Percentiles rank a stretch among this genome's conserved stretches.
Evolutionary conservation across 2,888 invertebrate genomes (phyloP).

Genomic region (Drosophila phalerata): DNA sequence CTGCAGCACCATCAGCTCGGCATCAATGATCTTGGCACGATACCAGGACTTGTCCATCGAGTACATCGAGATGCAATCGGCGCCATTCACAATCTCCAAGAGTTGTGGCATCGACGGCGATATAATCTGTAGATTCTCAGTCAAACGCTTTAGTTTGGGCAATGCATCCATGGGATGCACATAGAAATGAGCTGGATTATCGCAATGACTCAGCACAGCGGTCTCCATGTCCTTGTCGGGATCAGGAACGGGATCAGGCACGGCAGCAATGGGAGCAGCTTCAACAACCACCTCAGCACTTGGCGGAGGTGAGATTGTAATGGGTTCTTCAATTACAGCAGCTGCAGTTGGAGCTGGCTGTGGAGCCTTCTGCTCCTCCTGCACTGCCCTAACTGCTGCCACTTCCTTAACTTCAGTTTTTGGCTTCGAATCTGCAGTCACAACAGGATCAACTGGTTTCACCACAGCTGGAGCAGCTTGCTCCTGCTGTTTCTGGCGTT

Average conservation of each 20-base stretch:
- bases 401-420: not conserved
- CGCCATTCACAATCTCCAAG: slow-evolving; percentile 86
- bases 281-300: slow-evolving; percentile 2
- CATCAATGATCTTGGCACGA: slow-evolving; percentile 94
- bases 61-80: slow-evolving; percentile 92
- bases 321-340: slow-evolving; percentile 33
- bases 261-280: not conserved
- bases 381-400: not conserved
- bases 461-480: not conserved
- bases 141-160: slow-evolving; percentile 87
- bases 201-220: slow-evolving; percentile 90
- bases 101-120: slow-evolving; percentile 87
- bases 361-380: slow-evolving; percentile 19
- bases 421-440: not conserved
- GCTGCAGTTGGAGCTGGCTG: slow-evolving; percentile 38
- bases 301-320: not conserved
- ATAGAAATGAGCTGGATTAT: slow-evolving; percentile 92
- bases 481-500: slow-evolving; percentile 26
- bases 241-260: slow-evolving; percentile 55
- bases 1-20: slow-evolving; percentile 91
- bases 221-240: slow-evolving; percentile 84
- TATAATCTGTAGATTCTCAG: slow-evolving; percentile 88
- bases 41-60: slow-evolving; percentile 95
- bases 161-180: slow-evolving; percentile 88
- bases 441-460: slow-evolving; percentile 14